phyloP scores from a whole-genome alignment of 2,113 vertebrate genomes.

The Anoplopoma fimbria region DNA sequence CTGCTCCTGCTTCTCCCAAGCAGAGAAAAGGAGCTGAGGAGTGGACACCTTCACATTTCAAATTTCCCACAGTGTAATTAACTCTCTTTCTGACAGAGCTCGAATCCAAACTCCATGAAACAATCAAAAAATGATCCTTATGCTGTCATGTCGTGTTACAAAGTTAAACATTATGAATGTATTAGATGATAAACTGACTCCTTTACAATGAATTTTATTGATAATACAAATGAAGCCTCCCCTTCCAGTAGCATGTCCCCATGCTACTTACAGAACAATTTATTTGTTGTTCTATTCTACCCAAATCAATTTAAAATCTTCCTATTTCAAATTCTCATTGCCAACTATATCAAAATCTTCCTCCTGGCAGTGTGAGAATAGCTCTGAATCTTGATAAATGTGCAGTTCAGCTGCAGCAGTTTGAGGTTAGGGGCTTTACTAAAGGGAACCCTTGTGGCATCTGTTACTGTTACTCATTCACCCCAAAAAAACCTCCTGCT shows the following conservation, averaged over 20 bases:
- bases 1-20: conserved; percentile 65
- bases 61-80: conserved; percentile 48
- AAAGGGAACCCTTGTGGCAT: neutral
- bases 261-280: neutral
- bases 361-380: neutral
- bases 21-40: conserved; percentile 52
- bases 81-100: conserved; percentile 1
- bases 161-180: neutral
- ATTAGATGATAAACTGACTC: neutral
- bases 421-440: neutral
- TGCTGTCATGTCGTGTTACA: neutral
- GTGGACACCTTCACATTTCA: conserved; percentile 65
- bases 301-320: neutral
- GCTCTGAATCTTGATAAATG: neutral
- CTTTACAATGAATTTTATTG: neutral
- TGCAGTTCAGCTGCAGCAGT: neutral
- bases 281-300: neutral
- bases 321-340: neutral
- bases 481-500: neutral
- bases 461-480: neutral
- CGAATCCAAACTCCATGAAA: neutral
- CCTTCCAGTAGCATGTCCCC: neutral
- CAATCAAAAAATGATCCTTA: conserved; percentile 11
- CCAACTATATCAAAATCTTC: neutral
- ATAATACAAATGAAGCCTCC: neutral